A percentile compares a stretch with the other conserved stretches of the same genome.
These are phyloP conservation scores for Peucedramus taeniatus DNA, from an alignment of 2,113 vertebrate species.

Conservation along the genomic window DNA sequence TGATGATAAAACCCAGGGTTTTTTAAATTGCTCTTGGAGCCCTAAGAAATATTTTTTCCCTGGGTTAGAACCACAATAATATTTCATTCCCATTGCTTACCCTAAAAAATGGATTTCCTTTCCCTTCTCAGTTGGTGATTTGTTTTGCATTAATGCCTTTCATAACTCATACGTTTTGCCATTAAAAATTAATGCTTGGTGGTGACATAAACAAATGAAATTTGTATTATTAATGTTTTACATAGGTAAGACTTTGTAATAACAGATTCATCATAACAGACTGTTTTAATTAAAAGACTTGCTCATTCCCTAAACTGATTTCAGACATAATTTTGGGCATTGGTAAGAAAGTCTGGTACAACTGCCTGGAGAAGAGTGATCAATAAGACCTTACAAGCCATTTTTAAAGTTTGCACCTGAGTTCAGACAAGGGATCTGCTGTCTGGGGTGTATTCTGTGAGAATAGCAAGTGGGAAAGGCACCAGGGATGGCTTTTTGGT, in stretches of 20 bases:
- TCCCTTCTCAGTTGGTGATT: slow-evolving; percentile 75
- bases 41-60: slow-evolving; percentile 57
- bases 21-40: slow-evolving; percentile 63
- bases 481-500: background rate
- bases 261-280: slow-evolving; percentile 81
- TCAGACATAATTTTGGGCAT: slow-evolving; percentile 56
- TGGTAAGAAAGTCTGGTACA: slow-evolving; percentile 38
- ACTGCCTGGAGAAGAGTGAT: background rate
- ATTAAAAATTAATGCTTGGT: slow-evolving; percentile 82
- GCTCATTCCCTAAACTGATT: slow-evolving; percentile 74
- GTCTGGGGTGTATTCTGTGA: background rate
- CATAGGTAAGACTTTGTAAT: slow-evolving; percentile 82
- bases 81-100: slow-evolving; percentile 74
- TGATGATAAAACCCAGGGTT: slow-evolving; percentile 27
- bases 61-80: slow-evolving; percentile 67
- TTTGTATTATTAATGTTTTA: slow-evolving; percentile 87
- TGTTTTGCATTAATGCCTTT: slow-evolving; percentile 82
- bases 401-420: background rate
- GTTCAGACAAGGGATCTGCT: background rate
- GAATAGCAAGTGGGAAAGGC: background rate
- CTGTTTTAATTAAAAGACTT: slow-evolving; percentile 82
- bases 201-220: slow-evolving; percentile 85
- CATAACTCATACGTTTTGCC: slow-evolving; percentile 80
- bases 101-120: slow-evolving; percentile 80
- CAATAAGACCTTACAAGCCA: background rate